Conservation (phyloP, 2,797 vertebrate genomes). For the Pangasius mekongensis region DNA sequence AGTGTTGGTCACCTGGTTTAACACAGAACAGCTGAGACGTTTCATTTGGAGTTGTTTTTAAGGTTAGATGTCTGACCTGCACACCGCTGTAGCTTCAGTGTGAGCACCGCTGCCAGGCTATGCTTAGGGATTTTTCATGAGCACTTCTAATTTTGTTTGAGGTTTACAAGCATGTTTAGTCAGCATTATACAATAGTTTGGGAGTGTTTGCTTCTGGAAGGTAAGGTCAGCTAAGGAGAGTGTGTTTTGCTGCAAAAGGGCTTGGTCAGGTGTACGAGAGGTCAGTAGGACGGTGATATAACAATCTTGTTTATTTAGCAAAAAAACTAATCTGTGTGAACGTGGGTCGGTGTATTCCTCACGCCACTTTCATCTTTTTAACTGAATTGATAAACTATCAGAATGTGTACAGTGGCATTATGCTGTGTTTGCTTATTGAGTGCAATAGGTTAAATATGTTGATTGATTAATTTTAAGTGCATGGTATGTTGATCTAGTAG, state of each 20-base stretch:
- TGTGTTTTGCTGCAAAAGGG: background rate
- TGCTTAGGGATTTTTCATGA: constrained; percentile 13
- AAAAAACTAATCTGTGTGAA: background rate
- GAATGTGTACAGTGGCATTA: constrained; percentile 10
- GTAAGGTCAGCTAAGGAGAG: constrained; percentile 22
- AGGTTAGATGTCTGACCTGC: constrained; percentile 13
- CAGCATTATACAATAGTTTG: background rate
- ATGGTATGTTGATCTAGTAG: constrained; percentile 13
- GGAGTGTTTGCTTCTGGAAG: background rate
- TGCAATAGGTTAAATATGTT: background rate
- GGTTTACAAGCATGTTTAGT: background rate
- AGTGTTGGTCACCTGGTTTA: constrained; percentile 25
- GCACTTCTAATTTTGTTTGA: constrained; percentile 7
- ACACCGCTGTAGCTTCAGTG: background rate
- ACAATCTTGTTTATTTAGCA: constrained; percentile 3
- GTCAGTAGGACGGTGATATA: background rate
- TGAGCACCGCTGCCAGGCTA: background rate
- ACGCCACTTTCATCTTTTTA: constrained; percentile 1
- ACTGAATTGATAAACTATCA: background rate
- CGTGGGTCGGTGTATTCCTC: background rate
- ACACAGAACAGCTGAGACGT: background rate
- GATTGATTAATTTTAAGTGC: constrained; percentile 2
- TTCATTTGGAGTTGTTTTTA: constrained; percentile 18
- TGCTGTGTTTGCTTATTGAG: constrained; percentile 14
- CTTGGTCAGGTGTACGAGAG: background rate